A percentile compares a stretch with the other conserved stretches of the same genome.
Conservation (phyloP, 2,113 vertebrate genomes). For the Aegithalos caudatus region DNA sequence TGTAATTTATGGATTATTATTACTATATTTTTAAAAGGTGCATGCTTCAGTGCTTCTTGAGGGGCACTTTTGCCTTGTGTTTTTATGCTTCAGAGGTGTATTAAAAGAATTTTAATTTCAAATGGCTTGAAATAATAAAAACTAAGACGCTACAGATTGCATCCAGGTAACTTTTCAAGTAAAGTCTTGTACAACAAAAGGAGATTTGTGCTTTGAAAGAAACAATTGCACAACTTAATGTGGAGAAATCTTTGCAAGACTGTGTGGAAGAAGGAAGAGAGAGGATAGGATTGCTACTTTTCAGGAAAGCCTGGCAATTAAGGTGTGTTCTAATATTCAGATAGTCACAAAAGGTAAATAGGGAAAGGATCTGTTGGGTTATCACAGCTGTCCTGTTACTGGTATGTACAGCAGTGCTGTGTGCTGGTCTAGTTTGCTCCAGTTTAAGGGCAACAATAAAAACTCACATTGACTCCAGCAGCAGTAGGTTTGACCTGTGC, state of each 20-base stretch:
- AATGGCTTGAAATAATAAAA: constrained; percentile 12
- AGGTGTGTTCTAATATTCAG: constrained; percentile 58
- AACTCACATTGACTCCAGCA: background rate
- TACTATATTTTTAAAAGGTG: background rate
- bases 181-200: constrained; percentile 66
- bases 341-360: background rate
- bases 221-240: constrained; percentile 66
- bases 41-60: background rate
- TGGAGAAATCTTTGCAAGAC: constrained; percentile 74
- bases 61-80: background rate
- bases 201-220: constrained; percentile 71
- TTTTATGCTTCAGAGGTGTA: background rate
- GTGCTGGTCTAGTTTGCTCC: background rate
- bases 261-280: constrained; percentile 74
- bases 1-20: background rate
- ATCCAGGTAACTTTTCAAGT: constrained; percentile 75
- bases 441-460: background rate
- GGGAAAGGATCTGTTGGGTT: background rate
- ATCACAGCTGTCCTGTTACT: background rate
- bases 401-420: background rate
- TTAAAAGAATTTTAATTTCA: background rate
- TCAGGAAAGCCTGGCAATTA: constrained; percentile 69
- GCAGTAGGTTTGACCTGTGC: background rate
- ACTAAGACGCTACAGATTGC: constrained; percentile 16
- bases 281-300: constrained; percentile 72